phyloP scores from a whole-genome alignment of 2,113 vertebrate species.

The Empidonax alnorum region DNA sequence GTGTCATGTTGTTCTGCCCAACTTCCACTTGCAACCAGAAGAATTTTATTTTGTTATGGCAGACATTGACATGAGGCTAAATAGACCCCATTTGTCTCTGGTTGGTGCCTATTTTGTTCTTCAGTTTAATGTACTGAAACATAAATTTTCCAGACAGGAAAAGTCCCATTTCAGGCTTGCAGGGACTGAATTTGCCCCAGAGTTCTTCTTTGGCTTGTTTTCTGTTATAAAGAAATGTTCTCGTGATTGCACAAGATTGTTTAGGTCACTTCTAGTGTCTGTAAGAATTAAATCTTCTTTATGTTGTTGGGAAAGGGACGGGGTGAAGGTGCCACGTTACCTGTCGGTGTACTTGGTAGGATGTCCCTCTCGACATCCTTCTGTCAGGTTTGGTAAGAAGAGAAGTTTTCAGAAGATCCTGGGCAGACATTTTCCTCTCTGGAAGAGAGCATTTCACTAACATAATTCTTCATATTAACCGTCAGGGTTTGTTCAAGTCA shows the following conservation, averaged over 20 bases:
- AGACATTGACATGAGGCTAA: not conserved
- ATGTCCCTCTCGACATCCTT: not conserved
- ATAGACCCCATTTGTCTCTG: not conserved
- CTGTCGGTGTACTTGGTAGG: not conserved
- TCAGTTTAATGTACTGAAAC: not conserved
- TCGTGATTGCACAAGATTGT: not conserved
- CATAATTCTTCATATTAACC: not conserved
- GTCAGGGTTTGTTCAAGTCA: conserved; percentile 2
- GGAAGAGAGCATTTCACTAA: not conserved
- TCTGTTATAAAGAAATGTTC: not conserved
- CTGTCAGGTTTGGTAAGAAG: not conserved
- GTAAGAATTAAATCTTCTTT: not conserved
- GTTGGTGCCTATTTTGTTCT: not conserved
- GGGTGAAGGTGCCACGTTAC: fast-evolving
- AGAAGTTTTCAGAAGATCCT: not conserved
- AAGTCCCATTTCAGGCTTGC: not conserved
- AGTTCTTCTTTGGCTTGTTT: not conserved
- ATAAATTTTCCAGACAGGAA: not conserved
- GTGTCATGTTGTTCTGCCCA: not conserved
- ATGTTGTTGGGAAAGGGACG: not conserved
- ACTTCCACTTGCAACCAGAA: not conserved
- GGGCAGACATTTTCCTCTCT: not conserved
- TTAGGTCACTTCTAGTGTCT: not conserved
- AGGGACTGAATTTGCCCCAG: not conserved
- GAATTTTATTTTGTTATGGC: not conserved